Conservation (phyloP, 2,797 vertebrate genomes). For the Myotis pilosus region DNA sequence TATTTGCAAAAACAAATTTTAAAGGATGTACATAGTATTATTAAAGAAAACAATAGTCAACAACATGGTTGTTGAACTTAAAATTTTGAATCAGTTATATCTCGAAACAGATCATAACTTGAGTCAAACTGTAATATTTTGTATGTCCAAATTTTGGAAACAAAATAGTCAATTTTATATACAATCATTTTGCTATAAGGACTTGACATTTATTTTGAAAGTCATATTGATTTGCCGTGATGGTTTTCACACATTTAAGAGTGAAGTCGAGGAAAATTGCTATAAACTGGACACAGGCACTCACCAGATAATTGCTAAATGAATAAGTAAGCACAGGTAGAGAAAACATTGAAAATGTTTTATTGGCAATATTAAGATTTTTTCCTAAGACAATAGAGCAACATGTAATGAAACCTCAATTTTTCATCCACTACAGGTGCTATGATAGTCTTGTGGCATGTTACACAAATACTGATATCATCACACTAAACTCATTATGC, state of each 20-base stretch:
- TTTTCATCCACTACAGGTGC: not conserved
- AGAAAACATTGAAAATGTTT: not conserved
- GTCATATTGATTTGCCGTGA: not conserved
- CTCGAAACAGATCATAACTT: constrained; percentile 6
- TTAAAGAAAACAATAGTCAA: not conserved
- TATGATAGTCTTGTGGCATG: not conserved
- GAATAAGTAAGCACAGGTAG: not conserved
- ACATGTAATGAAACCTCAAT: not conserved
- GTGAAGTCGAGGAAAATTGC: not conserved
- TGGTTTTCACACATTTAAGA: not conserved
- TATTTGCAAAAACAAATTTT: not conserved
- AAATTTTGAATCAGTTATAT: not conserved
- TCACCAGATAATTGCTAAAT: not conserved
- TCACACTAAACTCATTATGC: not conserved
- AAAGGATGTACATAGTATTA: not conserved
- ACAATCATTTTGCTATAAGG: not conserved
- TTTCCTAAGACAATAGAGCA: not conserved
- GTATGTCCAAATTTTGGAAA: not conserved
- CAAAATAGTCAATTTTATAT: not conserved
- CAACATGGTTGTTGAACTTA: not conserved
- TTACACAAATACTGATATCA: not conserved
- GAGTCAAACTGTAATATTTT: not conserved
- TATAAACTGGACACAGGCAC: not conserved
- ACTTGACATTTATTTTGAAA: not conserved
- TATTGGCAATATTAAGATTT: not conserved